phyloP scores from a whole-genome alignment of 2,888 invertebrate genomes.

The Parascotia fuliginaria region DNA sequence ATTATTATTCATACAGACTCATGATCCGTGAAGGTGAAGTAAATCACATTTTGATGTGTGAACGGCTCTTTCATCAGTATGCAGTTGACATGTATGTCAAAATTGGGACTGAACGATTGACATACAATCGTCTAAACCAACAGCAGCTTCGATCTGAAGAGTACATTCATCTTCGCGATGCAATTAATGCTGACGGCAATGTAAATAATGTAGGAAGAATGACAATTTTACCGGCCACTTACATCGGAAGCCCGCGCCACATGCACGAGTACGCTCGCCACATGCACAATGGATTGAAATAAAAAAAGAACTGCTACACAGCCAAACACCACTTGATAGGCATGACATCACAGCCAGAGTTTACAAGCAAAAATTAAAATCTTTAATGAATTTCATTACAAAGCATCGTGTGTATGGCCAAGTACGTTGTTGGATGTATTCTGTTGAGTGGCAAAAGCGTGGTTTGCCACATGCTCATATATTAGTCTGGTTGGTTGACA shows the following conservation, averaged over 20 bases:
- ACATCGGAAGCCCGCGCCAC: too few species aligned
- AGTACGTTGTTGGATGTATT: too few species aligned
- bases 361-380: too few species aligned
- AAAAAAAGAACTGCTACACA: too few species aligned
- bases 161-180: slow-evolving; percentile 38
- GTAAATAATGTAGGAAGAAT: background rate
- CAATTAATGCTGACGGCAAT: slow-evolving; percentile 22
- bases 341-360: too few species aligned
- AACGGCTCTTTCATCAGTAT: slow-evolving; percentile 1
- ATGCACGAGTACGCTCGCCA: slow-evolving; percentile 4
- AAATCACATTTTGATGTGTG: too few species aligned
- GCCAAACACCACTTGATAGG: too few species aligned
- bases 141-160: slow-evolving; percentile 41
- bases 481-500: background rate
- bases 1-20: too few species aligned
- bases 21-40: too few species aligned
- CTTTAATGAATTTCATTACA: too few species aligned
- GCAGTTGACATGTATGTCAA: slow-evolving; percentile 9
- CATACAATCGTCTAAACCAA: slow-evolving; percentile 40
- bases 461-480: background rate
- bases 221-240: slow-evolving; percentile 22
- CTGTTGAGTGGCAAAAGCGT: background rate
- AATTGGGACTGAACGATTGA: slow-evolving; percentile 2
- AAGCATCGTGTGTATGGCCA: too few species aligned
- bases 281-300: too few species aligned